phyloP scores from a whole-genome alignment of 2,888 invertebrate genomes.

The Diaperis boleti region DNA sequence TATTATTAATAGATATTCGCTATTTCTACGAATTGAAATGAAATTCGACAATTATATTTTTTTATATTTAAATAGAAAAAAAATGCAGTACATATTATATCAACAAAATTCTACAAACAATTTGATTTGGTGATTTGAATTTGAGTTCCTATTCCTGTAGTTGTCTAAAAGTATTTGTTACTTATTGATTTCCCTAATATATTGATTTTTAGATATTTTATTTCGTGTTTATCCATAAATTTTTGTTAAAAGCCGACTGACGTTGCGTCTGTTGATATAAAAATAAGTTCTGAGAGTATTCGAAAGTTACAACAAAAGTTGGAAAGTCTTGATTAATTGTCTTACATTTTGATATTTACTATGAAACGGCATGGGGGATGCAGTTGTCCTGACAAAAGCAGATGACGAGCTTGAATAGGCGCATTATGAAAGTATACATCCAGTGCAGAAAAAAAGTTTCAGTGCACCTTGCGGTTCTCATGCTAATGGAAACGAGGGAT shows the following conservation, averaged over 20 bases:
- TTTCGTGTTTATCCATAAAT: background rate
- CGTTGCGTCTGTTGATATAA: background rate
- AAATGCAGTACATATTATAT: too few relatives aligned
- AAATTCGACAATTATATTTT: too few relatives aligned
- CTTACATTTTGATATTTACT: slow-evolving; percentile 5
- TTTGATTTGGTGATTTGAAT: too few relatives aligned
- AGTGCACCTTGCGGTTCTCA: slow-evolving; percentile 58
- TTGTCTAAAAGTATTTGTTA: too few relatives aligned
- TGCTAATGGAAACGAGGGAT: slow-evolving; percentile 55
- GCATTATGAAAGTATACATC: slow-evolving; percentile 35
- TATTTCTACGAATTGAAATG: too few relatives aligned
- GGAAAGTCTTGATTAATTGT: slow-evolving; percentile 35
- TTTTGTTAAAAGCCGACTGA: background rate
- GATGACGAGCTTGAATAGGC: slow-evolving; percentile 31
- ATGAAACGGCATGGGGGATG: background rate
- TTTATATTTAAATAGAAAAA: too few relatives aligned
- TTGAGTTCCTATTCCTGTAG: too few relatives aligned
- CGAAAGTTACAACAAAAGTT: slow-evolving; percentile 19
- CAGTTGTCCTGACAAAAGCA: slow-evolving; percentile 24
- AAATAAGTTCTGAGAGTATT: background rate
- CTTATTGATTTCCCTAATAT: too few relatives aligned
- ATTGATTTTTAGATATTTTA: too few relatives aligned
- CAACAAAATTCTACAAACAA: too few relatives aligned
- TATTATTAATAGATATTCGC: too few relatives aligned
- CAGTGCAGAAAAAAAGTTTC: slow-evolving; percentile 34